A percentile compares a stretch with the other conserved stretches of the same genome.
Conservation (phyloP, 1,140 invertebrate species). For the Mya arenaria region DNA sequence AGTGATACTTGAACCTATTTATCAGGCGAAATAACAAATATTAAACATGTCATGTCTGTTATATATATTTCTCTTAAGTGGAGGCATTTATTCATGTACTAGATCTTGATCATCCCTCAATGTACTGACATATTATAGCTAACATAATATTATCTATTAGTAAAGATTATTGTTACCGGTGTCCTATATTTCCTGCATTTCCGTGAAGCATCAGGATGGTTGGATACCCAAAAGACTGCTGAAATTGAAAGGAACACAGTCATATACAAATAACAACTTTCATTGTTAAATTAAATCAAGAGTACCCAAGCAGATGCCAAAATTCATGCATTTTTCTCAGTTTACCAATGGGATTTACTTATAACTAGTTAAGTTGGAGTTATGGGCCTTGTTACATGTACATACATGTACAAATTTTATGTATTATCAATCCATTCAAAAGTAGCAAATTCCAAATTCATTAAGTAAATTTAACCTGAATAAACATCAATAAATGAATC, state of each 20-base stretch:
- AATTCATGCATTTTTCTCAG: too few species aligned
- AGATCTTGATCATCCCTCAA: not conserved
- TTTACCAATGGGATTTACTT: too few species aligned
- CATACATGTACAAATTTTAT: too few species aligned
- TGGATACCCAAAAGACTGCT: constrained; percentile 79
- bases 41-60: not conserved
- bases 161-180: constrained; percentile 84
- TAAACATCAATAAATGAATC: too few species aligned
- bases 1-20: not conserved
- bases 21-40: not conserved
- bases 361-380: too few species aligned
- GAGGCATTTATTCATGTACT: not conserved
- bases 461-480: too few species aligned
- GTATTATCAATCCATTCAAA: too few species aligned
- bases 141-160: not conserved
- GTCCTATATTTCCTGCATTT: constrained; percentile 98
- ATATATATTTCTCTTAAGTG: not conserved
- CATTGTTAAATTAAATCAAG: too few species aligned
- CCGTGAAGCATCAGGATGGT: constrained; percentile 96
- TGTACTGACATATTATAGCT: not conserved
- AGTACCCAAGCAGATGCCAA: too few species aligned
- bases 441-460: too few species aligned
- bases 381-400: too few species aligned
- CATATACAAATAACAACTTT: too few species aligned
- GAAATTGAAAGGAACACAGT: not conserved